Percentiles rank a stretch among this genome's conserved stretches.
These are phyloP conservation scores for Marronus borbonicus DNA, from an alignment of 2,888 invertebrate species.

Conservation along the genomic window DNA sequence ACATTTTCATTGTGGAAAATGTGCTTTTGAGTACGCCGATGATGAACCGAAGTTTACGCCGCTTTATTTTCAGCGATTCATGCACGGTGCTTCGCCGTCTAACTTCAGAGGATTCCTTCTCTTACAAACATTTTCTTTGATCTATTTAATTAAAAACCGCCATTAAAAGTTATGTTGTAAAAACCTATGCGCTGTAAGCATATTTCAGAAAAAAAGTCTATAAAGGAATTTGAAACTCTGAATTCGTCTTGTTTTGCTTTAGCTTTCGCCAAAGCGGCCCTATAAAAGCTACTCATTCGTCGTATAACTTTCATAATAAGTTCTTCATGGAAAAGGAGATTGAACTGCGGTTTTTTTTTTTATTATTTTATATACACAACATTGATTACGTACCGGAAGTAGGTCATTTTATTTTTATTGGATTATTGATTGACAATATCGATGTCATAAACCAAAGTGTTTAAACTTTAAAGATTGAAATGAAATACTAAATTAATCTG, in stretches of 20 bases:
- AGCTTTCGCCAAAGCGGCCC: neutral
- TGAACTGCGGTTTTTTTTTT: slow-evolving; percentile 1
- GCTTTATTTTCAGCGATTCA: slow-evolving; percentile 22
- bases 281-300: slow-evolving; percentile 5
- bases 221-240: slow-evolving; percentile 26
- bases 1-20: neutral
- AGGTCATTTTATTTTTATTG: too few species aligned
- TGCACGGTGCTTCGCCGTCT: slow-evolving; percentile 18
- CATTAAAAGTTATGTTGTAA: slow-evolving; percentile 36
- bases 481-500: too few species aligned
- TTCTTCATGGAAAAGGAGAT: neutral
- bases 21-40: slow-evolving; percentile 2
- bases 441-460: too few species aligned
- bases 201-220: slow-evolving; percentile 20
- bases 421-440: too few species aligned
- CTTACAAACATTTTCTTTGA: slow-evolving; percentile 47
- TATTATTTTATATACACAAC: neutral
- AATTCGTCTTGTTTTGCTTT: slow-evolving; percentile 23
- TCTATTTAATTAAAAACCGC: slow-evolving; percentile 52
- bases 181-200: slow-evolving; percentile 26
- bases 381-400: neutral
- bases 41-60: slow-evolving; percentile 23
- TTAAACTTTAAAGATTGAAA: too few species aligned
- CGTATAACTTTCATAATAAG: slow-evolving; percentile 23
- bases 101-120: slow-evolving; percentile 39